Evolutionary conservation across 2,113 vertebrate genomes (phyloP), one percentile per base, ranked within the genome.

Genomic region (Melanerpes formicivorus): DNA sequence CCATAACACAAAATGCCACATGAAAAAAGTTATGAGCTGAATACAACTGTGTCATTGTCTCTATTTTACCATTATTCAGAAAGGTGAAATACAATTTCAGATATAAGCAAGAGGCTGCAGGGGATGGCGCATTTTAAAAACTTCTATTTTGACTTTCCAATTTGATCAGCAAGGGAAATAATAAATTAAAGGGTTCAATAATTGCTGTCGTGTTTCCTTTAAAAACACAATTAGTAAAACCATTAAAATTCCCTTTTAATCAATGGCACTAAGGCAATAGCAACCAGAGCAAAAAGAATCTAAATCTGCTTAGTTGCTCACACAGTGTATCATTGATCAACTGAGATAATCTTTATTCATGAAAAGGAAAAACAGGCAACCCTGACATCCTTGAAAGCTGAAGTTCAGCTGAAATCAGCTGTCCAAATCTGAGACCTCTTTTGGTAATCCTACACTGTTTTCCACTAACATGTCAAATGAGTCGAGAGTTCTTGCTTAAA

Each of bases 191-290:
- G 52, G 48, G 37, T 56, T 92, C 89, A 76, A 54, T 93, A 91
- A 56, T 32, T 92, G 80, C 55, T 54, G 56, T 72, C 21, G 1
- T 81, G 52, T 93, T 93, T 79, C 70, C 73, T 86, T 58, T 83
- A 87, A 85, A 90, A 93, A 54, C 69, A 71, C 65, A 91, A 50
- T 92, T 91, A 92, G 62, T 64, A 69, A 79, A 48, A 88, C 55
- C 64, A 90, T 88, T 91, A 92, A 78, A 90, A 93, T 76, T 84
- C 80, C 70, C 72, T 71, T 92, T 95, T 66, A 95, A 96, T 88
- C 44, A 14, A 93, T 42, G 67, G 42, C 60, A 80, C 84, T 83
- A 87, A 67, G 85, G 72, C 58, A 90, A 90, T 80, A 67, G 9
- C 70, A 80, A n/a, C 42, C 32, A 69, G 14, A 63, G 8, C 11